Evolutionary conservation across 2,888 invertebrate genomes (phyloP).

Genomic region (Nysson spinosus): DNA sequence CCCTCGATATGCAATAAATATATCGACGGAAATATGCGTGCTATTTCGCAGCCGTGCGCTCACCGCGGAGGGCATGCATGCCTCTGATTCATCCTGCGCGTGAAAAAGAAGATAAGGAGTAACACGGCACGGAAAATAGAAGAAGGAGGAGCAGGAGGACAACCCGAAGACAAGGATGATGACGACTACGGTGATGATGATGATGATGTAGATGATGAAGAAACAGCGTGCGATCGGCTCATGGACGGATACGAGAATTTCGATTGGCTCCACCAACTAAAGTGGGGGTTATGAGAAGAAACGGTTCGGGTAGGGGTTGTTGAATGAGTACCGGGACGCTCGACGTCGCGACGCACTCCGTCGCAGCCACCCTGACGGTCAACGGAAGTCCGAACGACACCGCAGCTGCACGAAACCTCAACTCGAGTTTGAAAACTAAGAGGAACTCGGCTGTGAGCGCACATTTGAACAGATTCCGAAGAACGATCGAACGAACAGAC

Average conservation of each 20-base stretch:
- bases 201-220: conserved; percentile 5
- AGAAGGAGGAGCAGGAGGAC: conserved; percentile 18
- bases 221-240: conserved; percentile 9
- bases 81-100: conserved; percentile 38
- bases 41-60: conserved; percentile 42
- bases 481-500: conserved; percentile 54
- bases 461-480: too few species aligned
- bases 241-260: conserved; percentile 18
- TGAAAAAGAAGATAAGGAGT: conserved; percentile 7
- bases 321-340: conserved; percentile 70
- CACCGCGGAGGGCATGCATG: conserved; percentile 12
- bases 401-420: conserved; percentile 10
- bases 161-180: conserved; percentile 1
- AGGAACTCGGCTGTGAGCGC: too few species aligned
- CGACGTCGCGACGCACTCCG: conserved; percentile 68
- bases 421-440: conserved; percentile 20
- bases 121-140: conserved; percentile 12
- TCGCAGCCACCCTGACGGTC: conserved; percentile 58
- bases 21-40: conserved; percentile 51
- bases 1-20: conserved; percentile 48
- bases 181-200: conserved; percentile 12
- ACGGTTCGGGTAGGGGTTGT: conserved; percentile 69
- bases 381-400: conserved; percentile 41
- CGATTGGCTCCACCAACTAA: conserved; percentile 57
- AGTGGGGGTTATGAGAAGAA: conserved; percentile 52